Conservation (phyloP, 2,888 invertebrate genomes). For the Incurvaria masculella region DNA sequence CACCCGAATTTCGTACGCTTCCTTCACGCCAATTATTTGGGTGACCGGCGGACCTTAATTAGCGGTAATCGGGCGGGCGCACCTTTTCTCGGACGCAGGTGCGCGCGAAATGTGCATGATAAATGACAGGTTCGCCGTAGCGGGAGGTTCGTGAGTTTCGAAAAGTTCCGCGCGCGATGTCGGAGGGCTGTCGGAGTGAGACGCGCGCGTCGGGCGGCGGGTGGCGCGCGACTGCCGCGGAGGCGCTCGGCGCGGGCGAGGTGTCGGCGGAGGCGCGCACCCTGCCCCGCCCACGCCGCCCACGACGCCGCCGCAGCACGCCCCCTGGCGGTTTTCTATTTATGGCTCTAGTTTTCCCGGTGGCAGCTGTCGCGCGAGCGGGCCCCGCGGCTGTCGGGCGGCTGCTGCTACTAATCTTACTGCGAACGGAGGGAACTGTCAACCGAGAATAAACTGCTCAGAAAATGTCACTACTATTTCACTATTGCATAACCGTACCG, state of each 20-base stretch:
- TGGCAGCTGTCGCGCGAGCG: slow-evolving; percentile 4
- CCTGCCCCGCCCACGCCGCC: slow-evolving; percentile 15
- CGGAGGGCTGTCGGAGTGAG: not conserved
- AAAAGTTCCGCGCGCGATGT: not conserved
- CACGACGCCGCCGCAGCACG: slow-evolving; percentile 13
- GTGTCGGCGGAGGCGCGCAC: slow-evolving; percentile 19
- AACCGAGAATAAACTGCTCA: no score
- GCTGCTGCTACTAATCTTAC: slow-evolving; percentile 5
- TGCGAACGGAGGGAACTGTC: not conserved
- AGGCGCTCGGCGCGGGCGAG: not conserved
- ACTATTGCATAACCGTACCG: no score
- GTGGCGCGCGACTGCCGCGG: not conserved
- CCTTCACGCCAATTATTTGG: slow-evolving; percentile 51
- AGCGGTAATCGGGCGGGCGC: slow-evolving; percentile 29
- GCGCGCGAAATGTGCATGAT: slow-evolving; percentile 9
- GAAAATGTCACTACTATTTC: no score
- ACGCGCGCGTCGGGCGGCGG: not conserved
- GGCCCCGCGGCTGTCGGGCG: slow-evolving; percentile 5
- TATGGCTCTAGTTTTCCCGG: slow-evolving; percentile 6
- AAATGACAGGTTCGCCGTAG: not conserved
- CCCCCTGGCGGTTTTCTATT: slow-evolving; percentile 11
- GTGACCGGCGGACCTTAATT: slow-evolving; percentile 37
- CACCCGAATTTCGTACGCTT: slow-evolving; percentile 31
- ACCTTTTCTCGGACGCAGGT: slow-evolving; percentile 35
- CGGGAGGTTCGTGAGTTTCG: not conserved